A percentile compares a stretch with the other conserved stretches of the same genome.
phyloP scores from a whole-genome alignment of 2,113 vertebrate species.

The Cepphus grylle region DNA sequence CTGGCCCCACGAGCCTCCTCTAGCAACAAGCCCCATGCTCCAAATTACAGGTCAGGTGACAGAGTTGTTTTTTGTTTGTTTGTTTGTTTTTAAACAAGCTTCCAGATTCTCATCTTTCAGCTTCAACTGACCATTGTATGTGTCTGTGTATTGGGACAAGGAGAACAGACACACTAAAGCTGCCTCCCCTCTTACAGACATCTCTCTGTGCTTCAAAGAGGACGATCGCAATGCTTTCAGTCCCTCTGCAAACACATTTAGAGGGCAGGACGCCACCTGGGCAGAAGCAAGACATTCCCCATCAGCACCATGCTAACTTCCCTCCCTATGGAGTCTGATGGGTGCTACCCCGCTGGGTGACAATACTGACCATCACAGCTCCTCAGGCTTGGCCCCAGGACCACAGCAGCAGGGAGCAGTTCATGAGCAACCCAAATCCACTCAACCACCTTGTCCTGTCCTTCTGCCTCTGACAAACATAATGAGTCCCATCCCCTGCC shows the following conservation, averaged over 20 bases:
- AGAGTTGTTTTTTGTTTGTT: not conserved
- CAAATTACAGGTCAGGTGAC: not conserved
- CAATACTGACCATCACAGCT: not conserved
- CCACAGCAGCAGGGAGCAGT: not conserved
- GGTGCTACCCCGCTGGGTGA: not conserved
- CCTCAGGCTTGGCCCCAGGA: not conserved
- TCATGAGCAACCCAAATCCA: not conserved
- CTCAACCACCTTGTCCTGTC: not conserved
- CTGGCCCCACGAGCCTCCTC: not conserved
- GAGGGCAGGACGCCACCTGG: not conserved
- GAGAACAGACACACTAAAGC: not conserved
- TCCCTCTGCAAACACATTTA: not conserved
- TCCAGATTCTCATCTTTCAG: not conserved
- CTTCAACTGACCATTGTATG: not conserved
- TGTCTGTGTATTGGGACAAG: not conserved
- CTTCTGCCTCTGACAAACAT: not conserved
- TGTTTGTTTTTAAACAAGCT: not conserved
- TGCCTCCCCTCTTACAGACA: not conserved
- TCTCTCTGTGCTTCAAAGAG: not conserved
- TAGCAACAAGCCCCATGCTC: not conserved
- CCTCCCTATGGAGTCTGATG: not conserved
- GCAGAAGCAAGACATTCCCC: fast-evolving
- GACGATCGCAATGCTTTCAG: not conserved
- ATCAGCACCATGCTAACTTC: not conserved
- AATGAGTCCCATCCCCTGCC: not conserved